Evolutionary conservation across 1,140 invertebrate genomes (phyloP).

Genomic region (Drosophila insularis): DNA sequence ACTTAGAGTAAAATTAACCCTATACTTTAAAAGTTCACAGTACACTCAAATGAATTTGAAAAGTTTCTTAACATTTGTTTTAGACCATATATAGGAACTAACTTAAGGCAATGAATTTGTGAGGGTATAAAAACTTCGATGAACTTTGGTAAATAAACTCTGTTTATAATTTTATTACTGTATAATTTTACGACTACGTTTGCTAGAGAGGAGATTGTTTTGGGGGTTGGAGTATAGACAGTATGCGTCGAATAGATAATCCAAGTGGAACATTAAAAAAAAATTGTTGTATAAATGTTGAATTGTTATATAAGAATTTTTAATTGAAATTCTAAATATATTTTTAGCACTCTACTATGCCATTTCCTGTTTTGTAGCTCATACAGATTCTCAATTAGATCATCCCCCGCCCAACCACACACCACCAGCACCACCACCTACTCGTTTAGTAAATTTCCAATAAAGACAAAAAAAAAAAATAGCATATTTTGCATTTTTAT

Average conservation of each 20-base stretch:
- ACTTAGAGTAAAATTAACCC: no score
- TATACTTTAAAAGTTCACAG: no score
- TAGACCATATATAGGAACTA: no score
- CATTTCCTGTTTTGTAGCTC: background rate
- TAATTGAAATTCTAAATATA: slow-evolving; percentile 4
- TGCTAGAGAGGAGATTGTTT: background rate
- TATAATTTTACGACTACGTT: slow-evolving; percentile 1
- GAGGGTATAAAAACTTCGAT: no score
- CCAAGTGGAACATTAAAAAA: background rate
- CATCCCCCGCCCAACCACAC: background rate
- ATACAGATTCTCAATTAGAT: background rate
- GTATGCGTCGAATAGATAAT: slow-evolving; percentile 1
- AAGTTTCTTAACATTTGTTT: no score
- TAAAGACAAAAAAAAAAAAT: background rate
- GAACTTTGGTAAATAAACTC: background rate
- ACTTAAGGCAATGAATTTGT: no score
- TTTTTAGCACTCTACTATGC: background rate
- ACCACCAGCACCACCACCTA: no score
- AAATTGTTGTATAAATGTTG: no score
- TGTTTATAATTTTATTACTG: background rate
- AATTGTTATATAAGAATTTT: slow-evolving; percentile 8
- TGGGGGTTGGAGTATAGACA: background rate
- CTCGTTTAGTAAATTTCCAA: background rate
- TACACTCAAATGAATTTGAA: no score
- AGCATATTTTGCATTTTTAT: slow-evolving; percentile 3